Evolutionary conservation across 1,140 invertebrate genomes (phyloP), one percentile per base, ranked within the genome.

Genomic region (Maniola jurtina): DNA sequence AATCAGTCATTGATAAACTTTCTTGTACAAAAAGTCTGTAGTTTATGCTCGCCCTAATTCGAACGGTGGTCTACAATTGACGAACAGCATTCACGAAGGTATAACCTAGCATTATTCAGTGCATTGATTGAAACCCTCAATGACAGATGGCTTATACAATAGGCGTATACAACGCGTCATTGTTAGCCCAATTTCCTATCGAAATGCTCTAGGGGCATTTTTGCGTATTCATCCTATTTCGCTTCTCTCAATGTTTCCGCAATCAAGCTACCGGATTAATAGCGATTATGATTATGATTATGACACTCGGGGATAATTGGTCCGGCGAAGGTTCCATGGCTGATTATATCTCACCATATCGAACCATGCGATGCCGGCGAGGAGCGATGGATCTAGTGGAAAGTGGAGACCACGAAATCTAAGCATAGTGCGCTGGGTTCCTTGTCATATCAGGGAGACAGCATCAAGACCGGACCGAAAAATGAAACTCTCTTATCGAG

Each of bases 121-220:
- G 70, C 77, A 66, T 58, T 76, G 76, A 79, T 81, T 77, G 76
- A 73, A 79, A 78, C 80, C 80, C 76, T 79, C 76, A 80, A 75
- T 82, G 85, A 86, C 83, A 87, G 84, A 87, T 87, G 84, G 77
- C 69, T 70, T 71, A 70, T 65, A 86, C 80, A 84, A 86, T 83
- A 73, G 73, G 66, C 72, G 56, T 72, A 73, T 70, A 70, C 73
- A 67, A 74, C 72, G 64, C 60, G 58, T 68, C 74, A 84, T 89
- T 87, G 87, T 88, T 81, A 70, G 75, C 52, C 59, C 77, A 84
- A 82, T 84, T 76, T 79, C 66, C 71, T 79, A 81, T 79, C 75
- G 57, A 72, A 66, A 68, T 80, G 74, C 80, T 77, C 48, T 63
- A 74, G 83, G 86, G 82, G 78, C 77, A 83, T 80, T 84, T 84